phyloP scores from a whole-genome alignment of 2,888 invertebrate species.

The Drosophila antonietae region DNA sequence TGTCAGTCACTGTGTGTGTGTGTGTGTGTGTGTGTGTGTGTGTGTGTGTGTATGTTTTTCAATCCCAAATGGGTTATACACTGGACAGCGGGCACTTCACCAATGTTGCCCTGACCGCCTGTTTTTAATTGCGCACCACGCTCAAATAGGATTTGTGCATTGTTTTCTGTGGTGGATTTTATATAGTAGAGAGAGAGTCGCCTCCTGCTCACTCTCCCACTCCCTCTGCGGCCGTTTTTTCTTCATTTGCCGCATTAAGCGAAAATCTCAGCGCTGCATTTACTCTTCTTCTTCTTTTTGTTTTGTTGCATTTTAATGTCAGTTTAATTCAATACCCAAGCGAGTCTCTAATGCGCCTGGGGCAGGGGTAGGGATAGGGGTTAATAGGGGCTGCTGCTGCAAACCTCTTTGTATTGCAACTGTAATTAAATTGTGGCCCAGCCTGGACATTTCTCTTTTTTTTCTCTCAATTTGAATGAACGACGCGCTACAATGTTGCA shows the following conservation, averaged over 20 bases:
- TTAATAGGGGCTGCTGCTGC: background rate
- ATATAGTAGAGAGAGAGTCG: slow-evolving; percentile 30
- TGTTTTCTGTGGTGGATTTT: slow-evolving; percentile 76
- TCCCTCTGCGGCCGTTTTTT: slow-evolving; percentile 2
- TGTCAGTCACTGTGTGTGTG: background rate
- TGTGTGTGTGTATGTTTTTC: slow-evolving; percentile 8
- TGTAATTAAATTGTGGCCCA: slow-evolving; percentile 77
- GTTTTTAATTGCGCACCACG: slow-evolving; percentile 74
- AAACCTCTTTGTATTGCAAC: slow-evolving; percentile 59
- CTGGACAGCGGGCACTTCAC: slow-evolving; percentile 37
- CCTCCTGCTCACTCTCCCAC: background rate
- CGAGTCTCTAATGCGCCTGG: slow-evolving; percentile 59
- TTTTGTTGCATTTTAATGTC: slow-evolving; percentile 70
- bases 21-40: background rate
- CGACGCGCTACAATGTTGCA: background rate
- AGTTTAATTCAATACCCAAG: slow-evolving; percentile 75
- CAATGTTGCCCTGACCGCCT: slow-evolving; percentile 38
- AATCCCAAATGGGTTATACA: slow-evolving; percentile 39
- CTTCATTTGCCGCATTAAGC: slow-evolving; percentile 30
- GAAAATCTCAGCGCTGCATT: slow-evolving; percentile 51
- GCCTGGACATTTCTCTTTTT: slow-evolving; percentile 5
- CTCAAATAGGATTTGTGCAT: slow-evolving; percentile 80
- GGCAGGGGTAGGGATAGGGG: background rate
- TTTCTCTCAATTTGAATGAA: slow-evolving; percentile 32
- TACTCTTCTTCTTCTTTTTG: slow-evolving; percentile 10